Percentiles rank a stretch among this genome's conserved stretches.
These are phyloP conservation scores for Cetoscarus ocellatus DNA, from an alignment of 2,797 vertebrate species.

Conservation along the genomic window DNA sequence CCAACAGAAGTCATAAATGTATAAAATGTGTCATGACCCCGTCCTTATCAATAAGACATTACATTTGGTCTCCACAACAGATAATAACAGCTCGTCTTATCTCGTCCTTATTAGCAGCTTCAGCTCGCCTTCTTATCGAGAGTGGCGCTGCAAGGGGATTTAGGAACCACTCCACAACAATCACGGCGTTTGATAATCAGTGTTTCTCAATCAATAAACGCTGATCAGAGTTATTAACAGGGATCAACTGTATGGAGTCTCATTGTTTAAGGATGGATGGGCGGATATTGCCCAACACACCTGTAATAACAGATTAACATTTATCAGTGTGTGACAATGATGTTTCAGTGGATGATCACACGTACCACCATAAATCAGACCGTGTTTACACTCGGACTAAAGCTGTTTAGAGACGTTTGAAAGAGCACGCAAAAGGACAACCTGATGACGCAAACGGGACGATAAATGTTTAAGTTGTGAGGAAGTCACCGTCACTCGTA, in stretches of 20 bases:
- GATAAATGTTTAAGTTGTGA: too few relatives aligned
- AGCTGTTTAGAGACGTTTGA: too few relatives aligned
- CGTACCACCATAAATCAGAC: background rate
- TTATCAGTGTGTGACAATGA: slow-evolving; percentile 37
- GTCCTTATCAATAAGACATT: slow-evolving; percentile 72
- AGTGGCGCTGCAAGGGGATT: slow-evolving; percentile 35
- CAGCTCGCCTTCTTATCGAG: slow-evolving; percentile 56
- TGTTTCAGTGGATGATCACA: background rate
- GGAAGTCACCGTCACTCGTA: too few relatives aligned
- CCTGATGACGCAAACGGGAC: too few relatives aligned
- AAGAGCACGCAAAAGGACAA: too few relatives aligned
- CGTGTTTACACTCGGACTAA: too few relatives aligned
- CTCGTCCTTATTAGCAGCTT: slow-evolving; percentile 67
- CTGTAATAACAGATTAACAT: slow-evolving; percentile 55
- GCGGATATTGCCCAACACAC: slow-evolving; percentile 49
- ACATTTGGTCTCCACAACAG: slow-evolving; percentile 57
- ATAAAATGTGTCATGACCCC: slow-evolving; percentile 48
- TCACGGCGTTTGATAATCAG: slow-evolving; percentile 23
- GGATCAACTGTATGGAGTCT: background rate
- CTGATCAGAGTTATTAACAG: slow-evolving; percentile 22
- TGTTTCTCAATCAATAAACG: slow-evolving; percentile 19
- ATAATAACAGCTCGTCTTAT: slow-evolving; percentile 63
- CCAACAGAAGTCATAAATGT: slow-evolving; percentile 52
- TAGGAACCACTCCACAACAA: slow-evolving; percentile 39
- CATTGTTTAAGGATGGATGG: slow-evolving; percentile 31